Conservation (phyloP, 2,113 vertebrate genomes). For the Hippocampus abdominalis region DNA sequence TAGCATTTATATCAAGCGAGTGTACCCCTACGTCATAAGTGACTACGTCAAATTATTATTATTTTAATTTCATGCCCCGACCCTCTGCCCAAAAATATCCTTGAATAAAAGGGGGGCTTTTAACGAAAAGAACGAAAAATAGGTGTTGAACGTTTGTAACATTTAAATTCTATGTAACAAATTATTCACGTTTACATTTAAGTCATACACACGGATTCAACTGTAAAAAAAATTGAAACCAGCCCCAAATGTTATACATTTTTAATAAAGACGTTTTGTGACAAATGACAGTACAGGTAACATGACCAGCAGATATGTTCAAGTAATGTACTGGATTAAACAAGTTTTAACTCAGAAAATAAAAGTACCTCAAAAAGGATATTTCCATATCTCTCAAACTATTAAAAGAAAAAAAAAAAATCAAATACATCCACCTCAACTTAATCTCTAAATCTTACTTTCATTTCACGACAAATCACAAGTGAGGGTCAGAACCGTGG, state of each 20-base stretch:
- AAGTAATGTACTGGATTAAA: conserved; percentile 31
- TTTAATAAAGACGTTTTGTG: conserved; percentile 56
- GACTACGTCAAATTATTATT: too few relatives aligned
- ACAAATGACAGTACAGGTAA: conserved; percentile 49
- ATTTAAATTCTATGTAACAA: too few relatives aligned
- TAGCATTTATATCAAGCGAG: too few relatives aligned
- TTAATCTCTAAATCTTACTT: conserved; percentile 21
- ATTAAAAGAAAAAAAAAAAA: conserved; percentile 19
- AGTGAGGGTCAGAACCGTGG: background rate
- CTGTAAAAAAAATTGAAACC: background rate
- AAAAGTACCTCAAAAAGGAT: background rate
- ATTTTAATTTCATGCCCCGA: too few relatives aligned
- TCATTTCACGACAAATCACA: conserved; percentile 24
- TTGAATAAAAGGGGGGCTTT: too few relatives aligned
- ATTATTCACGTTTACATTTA: background rate
- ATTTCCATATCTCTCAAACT: conserved; percentile 7
- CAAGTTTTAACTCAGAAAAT: conserved; percentile 37
- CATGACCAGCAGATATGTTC: conserved; percentile 14
- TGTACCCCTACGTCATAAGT: too few relatives aligned
- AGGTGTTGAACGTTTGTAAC: too few relatives aligned
- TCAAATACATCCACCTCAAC: background rate
- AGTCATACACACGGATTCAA: background rate
- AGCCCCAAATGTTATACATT: background rate
- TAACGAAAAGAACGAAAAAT: too few relatives aligned
- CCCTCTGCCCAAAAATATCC: too few relatives aligned